Base-by-base conservation (phyloP, 2,797 vertebrate genomes). In the Halcyon leucocephala region DNA sequence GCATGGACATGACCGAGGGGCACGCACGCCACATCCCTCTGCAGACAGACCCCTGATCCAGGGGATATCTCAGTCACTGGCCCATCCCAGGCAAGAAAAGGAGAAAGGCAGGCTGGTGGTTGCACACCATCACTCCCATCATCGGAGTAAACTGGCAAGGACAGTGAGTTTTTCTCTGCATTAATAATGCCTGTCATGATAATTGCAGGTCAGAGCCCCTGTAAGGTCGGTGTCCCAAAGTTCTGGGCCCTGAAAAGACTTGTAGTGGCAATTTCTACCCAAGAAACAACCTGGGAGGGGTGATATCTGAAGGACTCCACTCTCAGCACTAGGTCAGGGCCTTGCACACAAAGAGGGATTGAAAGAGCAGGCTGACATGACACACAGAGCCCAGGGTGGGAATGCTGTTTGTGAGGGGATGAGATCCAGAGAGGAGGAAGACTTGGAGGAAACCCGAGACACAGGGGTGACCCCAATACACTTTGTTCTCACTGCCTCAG, bases 91-190 rank as follows among this genome's bases (percentile, higher is more conserved):
- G 69, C 15, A 35, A 78, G 61, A 84, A 95, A 66, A 92, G 55
- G n/a, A 90, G 61, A 20, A 90, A 82, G 44, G 71, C 42, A 82
- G 48, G 69, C 58, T 82, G 52, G 52, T 92, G 28, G 55, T 44
- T 83, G 48, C n/a, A 78, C 14, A 21, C n/a, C 24, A 8, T 82
- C 61, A 76, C 57, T 90, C 52, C 65, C 31, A 3, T 41, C 21
- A 1, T 28, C 77, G 49, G 73, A 26, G 5, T 42, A 86, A 64
- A 46, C 65, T 93, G 71, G 51, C 66, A 90, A 83, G 93, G 60
- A 82, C 58, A 71, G 29, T 42, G 51, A 66, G 37, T n/a, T 81
- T 91, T 93, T 65, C 61, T 94, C 64, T 6, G 0, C 4, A 3
- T 82, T 81, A 57, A 57, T 66, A 86, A 74, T 62, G 72, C 77